A percentile compares a stretch with the other conserved stretches of the same genome.
phyloP scores from a whole-genome alignment of 2,797 vertebrate genomes.

The Morelia viridis region DNA sequence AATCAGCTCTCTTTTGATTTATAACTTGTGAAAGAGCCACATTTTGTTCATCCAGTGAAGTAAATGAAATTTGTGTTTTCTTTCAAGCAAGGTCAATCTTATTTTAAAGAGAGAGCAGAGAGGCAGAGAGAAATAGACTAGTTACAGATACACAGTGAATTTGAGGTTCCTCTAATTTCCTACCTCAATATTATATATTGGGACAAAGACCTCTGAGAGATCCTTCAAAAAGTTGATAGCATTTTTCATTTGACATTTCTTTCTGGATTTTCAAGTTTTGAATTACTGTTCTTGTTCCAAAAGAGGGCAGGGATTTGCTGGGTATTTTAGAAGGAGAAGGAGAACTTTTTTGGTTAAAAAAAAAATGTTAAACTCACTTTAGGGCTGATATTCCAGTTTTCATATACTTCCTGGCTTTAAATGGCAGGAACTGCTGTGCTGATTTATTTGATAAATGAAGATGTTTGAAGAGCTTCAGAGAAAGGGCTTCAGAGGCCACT shows the following conservation, averaged over 20 bases:
- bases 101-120: neutral
- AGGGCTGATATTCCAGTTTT: neutral
- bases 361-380: neutral
- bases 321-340: neutral
- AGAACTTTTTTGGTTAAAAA: neutral
- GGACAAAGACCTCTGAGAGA: neutral
- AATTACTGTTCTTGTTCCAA: neutral
- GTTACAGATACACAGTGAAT: neutral
- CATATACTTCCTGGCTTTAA: neutral
- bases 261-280: neutral
- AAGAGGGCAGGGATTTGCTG: neutral
- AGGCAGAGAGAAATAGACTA: neutral
- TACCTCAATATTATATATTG: neutral
- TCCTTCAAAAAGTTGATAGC: neutral
- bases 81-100: neutral
- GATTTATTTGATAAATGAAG: neutral
- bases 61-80: neutral
- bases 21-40: neutral
- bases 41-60: neutral
- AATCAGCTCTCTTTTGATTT: neutral
- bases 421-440: neutral
- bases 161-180: neutral
- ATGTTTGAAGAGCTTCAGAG: neutral
- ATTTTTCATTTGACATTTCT: neutral
- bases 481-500: neutral